Conservation (phyloP, 2,888 invertebrate genomes). For the Diachrysia chrysitis region DNA sequence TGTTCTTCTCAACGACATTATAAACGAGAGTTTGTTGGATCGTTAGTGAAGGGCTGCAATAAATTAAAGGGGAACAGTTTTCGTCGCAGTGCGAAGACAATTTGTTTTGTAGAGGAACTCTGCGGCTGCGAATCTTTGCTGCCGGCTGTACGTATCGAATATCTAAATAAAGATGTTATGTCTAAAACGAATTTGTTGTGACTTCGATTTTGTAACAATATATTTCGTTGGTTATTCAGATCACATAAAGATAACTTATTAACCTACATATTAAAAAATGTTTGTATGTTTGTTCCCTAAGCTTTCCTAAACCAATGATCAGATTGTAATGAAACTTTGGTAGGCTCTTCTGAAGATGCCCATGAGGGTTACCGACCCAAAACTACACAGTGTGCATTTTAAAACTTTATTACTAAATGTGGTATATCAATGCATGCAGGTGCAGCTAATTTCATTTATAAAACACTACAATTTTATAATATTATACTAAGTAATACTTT, state of each 20-base stretch:
- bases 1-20: constrained; percentile 14
- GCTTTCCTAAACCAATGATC: too few species aligned
- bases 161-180: constrained; percentile 6
- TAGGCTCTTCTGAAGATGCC: too few species aligned
- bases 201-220: not conserved
- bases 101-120: constrained; percentile 19
- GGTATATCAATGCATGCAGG: too few species aligned
- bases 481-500: constrained; percentile 8
- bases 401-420: too few species aligned
- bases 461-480: not conserved
- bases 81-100: constrained; percentile 22
- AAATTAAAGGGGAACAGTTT: constrained; percentile 40
- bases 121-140: constrained; percentile 27
- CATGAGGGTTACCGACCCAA: too few species aligned
- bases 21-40: constrained; percentile 27
- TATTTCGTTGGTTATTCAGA: too few species aligned
- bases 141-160: constrained; percentile 13
- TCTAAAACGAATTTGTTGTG: not conserved
- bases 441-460: too few species aligned
- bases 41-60: constrained; percentile 46
- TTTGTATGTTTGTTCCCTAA: too few species aligned
- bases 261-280: too few species aligned
- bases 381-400: too few species aligned
- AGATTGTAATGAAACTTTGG: too few species aligned
- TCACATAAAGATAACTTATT: too few species aligned